phyloP scores from a whole-genome alignment of 2,888 invertebrate species.

The Thysanoteuthis rhombus region DNA sequence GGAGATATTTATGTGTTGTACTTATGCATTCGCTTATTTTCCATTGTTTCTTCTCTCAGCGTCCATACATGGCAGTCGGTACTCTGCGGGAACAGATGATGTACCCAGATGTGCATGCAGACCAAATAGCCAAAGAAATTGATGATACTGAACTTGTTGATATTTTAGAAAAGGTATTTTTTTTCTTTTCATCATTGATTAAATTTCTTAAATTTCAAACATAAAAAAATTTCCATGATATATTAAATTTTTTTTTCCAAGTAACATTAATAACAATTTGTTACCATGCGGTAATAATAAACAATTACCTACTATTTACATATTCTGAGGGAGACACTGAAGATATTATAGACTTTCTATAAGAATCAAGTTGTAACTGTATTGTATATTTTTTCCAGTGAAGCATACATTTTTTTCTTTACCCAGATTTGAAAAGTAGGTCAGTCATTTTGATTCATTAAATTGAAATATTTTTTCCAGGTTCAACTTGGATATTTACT shows the following conservation, averaged over 20 bases:
- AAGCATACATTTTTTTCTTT: too few relatives aligned
- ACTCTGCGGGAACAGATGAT: constrained; percentile 93
- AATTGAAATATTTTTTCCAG: constrained; percentile 39
- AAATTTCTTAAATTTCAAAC: constrained; percentile 56
- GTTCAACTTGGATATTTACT: constrained; percentile 88
- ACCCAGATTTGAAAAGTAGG: background rate
- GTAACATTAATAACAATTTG: too few relatives aligned
- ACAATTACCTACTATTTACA: too few relatives aligned
- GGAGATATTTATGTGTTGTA: too few relatives aligned
- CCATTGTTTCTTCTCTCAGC: constrained; percentile 70
- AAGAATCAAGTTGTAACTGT: too few relatives aligned
- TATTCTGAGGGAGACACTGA: too few relatives aligned
- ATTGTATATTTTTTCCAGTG: too few relatives aligned
- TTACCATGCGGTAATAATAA: too few relatives aligned
- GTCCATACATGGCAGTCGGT: constrained; percentile 98
- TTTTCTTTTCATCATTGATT: background rate
- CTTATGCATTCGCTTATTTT: background rate
- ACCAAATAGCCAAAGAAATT: constrained; percentile 79
- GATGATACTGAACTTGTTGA: constrained; percentile 81
- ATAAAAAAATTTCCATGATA: background rate
- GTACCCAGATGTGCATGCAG: constrained; percentile 90
- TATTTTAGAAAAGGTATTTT: constrained; percentile 74
- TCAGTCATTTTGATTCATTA: background rate
- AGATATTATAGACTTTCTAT: too few relatives aligned
- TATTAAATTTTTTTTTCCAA: too few relatives aligned